Conservation (phyloP, 2,797 vertebrate species). For the Oreochromis mossambicus region DNA sequence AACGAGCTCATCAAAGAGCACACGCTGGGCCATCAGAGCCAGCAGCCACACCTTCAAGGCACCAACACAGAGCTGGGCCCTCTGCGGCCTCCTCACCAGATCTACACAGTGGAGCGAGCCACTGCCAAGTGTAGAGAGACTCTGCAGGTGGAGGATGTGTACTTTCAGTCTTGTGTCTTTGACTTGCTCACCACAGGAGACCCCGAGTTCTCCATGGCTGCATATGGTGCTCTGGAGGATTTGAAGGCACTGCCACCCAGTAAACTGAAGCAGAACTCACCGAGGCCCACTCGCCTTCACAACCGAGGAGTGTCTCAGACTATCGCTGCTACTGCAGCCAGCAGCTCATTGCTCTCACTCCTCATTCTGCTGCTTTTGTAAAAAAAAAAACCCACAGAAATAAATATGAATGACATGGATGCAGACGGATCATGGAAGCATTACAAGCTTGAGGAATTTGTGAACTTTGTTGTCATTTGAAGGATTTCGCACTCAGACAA, state of each 20-base stretch:
- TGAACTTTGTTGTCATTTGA: constrained; percentile 42
- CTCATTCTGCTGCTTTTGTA: constrained; percentile 70
- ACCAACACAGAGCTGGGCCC: constrained; percentile 52
- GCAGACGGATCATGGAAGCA: constrained; percentile 54
- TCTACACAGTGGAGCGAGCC: constrained; percentile 78
- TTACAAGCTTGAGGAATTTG: constrained; percentile 67
- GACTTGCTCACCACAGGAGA: constrained; percentile 84
- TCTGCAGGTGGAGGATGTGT: constrained; percentile 82
- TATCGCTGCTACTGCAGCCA: not conserved
- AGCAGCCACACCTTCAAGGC: constrained; percentile 56
- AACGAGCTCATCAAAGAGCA: constrained; percentile 84
- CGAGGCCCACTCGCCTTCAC: constrained; percentile 66
- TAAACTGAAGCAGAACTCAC: constrained; percentile 76
- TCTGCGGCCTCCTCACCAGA: constrained; percentile 62
- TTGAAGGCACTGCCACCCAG: constrained; percentile 81
- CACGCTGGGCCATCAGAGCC: constrained; percentile 68
- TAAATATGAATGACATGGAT: constrained; percentile 13
- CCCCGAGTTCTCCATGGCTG: constrained; percentile 82
- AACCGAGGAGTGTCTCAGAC: constrained; percentile 38
- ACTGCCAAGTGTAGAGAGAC: constrained; percentile 79
- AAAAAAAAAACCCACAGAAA: not conserved
- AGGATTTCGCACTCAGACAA: constrained; percentile 51
- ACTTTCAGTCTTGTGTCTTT: constrained; percentile 86
- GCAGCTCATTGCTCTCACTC: constrained; percentile 46
- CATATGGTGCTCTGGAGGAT: constrained; percentile 81